These are phyloP conservation scores for Drosophila melanica DNA, from an alignment of 1,140 invertebrate species.

Conservation along the genomic window DNA sequence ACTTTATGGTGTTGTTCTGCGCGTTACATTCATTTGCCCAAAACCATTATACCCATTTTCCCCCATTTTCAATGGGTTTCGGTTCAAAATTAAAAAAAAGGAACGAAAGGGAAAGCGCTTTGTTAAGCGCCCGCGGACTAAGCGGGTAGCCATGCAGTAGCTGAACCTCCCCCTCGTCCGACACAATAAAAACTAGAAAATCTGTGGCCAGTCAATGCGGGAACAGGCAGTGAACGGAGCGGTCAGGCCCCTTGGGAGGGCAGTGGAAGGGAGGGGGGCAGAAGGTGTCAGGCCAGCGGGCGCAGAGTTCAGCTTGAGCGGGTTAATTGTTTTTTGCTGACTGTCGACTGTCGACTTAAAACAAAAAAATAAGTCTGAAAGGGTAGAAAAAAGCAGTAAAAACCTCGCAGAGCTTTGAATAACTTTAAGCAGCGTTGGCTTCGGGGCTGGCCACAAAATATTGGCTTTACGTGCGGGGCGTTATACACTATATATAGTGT, in stretches of 20 bases:
- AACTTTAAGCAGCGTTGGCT: conserved; percentile 63
- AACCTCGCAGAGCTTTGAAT: conserved; percentile 61
- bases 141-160: conserved; percentile 13
- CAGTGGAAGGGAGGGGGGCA: neutral
- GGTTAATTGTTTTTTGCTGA: conserved; percentile 73
- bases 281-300: neutral
- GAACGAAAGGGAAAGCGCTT: too few relatives aligned
- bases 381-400: conserved; percentile 33
- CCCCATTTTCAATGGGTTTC: too few relatives aligned
- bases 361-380: conserved; percentile 25
- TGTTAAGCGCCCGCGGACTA: conserved; percentile 42
- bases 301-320: conserved; percentile 45
- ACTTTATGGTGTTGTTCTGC: too few relatives aligned
- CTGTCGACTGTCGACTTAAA: conserved; percentile 49
- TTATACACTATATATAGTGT: conserved; percentile 26
- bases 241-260: conserved; percentile 27
- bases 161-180: neutral
- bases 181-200: conserved; percentile 50
- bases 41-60: too few relatives aligned
- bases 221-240: conserved; percentile 26
- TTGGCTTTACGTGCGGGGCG: conserved; percentile 73
- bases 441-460: conserved; percentile 60
- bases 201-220: conserved; percentile 68
- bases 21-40: too few relatives aligned
- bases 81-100: too few relatives aligned